Conservation (phyloP, 2,113 vertebrate genomes). For the Catharus bicknelli region DNA sequence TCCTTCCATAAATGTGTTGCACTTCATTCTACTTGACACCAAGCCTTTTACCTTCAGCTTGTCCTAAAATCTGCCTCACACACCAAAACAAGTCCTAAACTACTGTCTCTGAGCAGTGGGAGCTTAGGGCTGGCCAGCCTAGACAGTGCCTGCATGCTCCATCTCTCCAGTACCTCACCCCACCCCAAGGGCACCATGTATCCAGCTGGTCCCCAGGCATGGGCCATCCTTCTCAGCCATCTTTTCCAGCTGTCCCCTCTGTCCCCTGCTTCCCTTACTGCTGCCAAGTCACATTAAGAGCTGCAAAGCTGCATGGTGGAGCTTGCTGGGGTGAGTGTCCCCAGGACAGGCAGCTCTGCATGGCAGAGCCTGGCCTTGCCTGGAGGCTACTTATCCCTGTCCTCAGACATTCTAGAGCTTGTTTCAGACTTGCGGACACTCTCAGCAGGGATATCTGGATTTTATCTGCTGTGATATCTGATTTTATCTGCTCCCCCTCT, state of each 20-base stretch:
- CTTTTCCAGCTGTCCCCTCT: background rate
- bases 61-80: background rate
- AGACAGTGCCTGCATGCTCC: background rate
- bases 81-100: background rate
- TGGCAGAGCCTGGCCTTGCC: background rate
- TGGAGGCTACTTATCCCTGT: background rate
- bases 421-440: background rate
- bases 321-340: background rate
- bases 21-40: background rate
- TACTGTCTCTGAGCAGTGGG: background rate
- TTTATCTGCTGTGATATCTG: background rate
- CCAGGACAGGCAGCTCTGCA: background rate
- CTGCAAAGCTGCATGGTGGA: background rate
- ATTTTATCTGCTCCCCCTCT: background rate
- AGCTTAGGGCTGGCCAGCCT: background rate
- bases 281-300: conserved; percentile 14
- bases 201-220: fast-evolving
- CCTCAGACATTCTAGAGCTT: background rate
- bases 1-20: background rate
- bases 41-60: background rate
- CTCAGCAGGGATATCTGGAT: background rate
- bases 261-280: background rate
- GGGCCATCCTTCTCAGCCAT: background rate
- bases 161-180: background rate
- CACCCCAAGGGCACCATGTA: fast-evolving